Evolutionary conservation across 2,888 invertebrate genomes (phyloP), one percentile per base, ranked within the genome.

Genomic region (Coleophora deauratella): DNA sequence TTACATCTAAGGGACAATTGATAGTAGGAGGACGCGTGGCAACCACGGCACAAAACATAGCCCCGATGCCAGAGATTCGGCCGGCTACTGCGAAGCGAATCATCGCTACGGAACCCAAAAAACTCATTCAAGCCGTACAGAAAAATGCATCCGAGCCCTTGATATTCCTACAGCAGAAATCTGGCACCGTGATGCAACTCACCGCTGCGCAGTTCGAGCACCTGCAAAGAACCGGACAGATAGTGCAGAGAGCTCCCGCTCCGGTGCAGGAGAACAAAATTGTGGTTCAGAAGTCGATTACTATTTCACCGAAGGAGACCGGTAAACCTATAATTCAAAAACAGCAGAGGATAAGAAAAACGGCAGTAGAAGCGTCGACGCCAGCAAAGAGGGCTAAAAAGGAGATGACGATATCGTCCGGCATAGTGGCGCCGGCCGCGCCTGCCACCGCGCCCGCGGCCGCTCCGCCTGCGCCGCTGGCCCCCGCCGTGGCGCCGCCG

Each of bases 1-100:
- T 89, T 35, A 87, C 87, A 4, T 87, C 87, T n/a, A 88, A 88
- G 55, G 88, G 87, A 1, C 88, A 88, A 58, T 58, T 88, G 11
- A 85, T 87, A 31, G 76, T 85, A 1, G 79, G 85, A 3, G 82
- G 84, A 0, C 78, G 73, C 44, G 85, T 87, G 32, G 57, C 72
- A 0, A 82, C 87, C 31, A 69, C 88, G 6, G 54, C 87, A 0
- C 69, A 78, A 35, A 76, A 81, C 44, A 86, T 88, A 40, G 82
- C 86, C 9, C 77, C 87, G 1, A 67, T 80, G 66, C 80, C 81
- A 3, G 82, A 82, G 50, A 73, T 76, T 45, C 62, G 81, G 42
- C 73, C 74, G 1, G 68, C 71, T 2, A 68, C 71, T 2, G 62
- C 71, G 1, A 78, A 74, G 43, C 72, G 81, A 33, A 64, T 79